Conservation (phyloP, 2,113 vertebrate species). For the Engraulis encrasicolus region DNA sequence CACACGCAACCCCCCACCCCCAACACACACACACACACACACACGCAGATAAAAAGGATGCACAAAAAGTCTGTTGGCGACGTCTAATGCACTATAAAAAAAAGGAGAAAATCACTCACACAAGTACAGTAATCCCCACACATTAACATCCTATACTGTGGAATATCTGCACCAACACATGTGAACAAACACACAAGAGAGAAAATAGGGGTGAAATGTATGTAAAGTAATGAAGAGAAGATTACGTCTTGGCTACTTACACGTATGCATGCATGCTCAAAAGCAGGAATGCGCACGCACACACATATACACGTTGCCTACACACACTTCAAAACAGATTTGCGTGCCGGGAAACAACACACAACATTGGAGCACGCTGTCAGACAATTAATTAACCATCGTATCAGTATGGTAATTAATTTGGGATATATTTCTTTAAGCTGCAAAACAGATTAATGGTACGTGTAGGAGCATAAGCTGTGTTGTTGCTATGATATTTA, state of each 20-base stretch:
- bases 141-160: too few relatives aligned
- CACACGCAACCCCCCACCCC: conserved; percentile 31
- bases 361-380: background rate
- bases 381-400: background rate
- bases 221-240: background rate
- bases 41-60: conserved; percentile 22
- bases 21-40: conserved; percentile 23
- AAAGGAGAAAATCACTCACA: conserved; percentile 39
- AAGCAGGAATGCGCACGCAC: too few relatives aligned
- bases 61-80: too few relatives aligned
- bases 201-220: too few relatives aligned
- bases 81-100: conserved; percentile 42
- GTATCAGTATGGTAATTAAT: background rate
- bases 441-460: background rate
- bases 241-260: background rate
- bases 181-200: too few relatives aligned
- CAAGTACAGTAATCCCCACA: too few relatives aligned
- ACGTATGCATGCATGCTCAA: too few relatives aligned
- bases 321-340: background rate
- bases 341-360: too few relatives aligned
- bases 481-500: background rate
- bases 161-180: too few relatives aligned
- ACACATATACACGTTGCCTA: background rate
- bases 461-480: background rate
- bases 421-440: background rate